Evolutionary conservation across 2,888 invertebrate genomes (phyloP), one percentile per base, ranked within the genome.

Genomic region (Agrochola circellaris): DNA sequence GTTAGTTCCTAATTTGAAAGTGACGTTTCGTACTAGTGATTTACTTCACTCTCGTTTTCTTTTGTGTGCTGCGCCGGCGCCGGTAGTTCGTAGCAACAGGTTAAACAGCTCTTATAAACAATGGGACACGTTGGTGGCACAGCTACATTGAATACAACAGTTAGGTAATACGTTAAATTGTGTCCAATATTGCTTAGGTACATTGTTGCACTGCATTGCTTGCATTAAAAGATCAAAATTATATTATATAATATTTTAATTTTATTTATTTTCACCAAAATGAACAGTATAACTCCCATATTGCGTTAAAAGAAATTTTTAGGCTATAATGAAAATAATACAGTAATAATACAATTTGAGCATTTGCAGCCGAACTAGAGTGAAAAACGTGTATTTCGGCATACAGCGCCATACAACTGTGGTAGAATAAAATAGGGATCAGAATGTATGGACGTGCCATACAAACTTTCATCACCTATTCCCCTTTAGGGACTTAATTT

Each of bases 31-130:
- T 67, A 61, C 51, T 67, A 42, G 73, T 80, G 64, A 84, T 75
- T 80, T 72, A 80, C 62, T 73, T 64, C 26, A 75, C 84, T 84
- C 72, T 75, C 58, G 54, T 54, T 83, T 80, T 83, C 81, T 70
- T 69, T 66, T 69, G 64, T 72, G n/a, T 48, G 60, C 13, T 72
- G 68, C 65, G 71, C n/a, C 17, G 58, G 78, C 68, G 45, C 34
- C 48, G 45, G 64, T 58, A 51, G 61, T 70, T 82, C 30, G 54
- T 75, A 64, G 61, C 15, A 84, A 72, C 84, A 69, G 80, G 81
- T 82, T 80, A 65, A 68, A 61, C 74, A 69, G 74, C 80, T 74
- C 54, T 68, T 70, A n/a, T 45, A 67, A 54, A 84, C 84, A 84
- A 82, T 74, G 15, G 34, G 72, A 56, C 60, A 71, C 68, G 71